Evolutionary conservation across 2,113 vertebrate species (phyloP), one percentile per base, ranked within the genome.

Genomic region (Tachuris rubrigastra): DNA sequence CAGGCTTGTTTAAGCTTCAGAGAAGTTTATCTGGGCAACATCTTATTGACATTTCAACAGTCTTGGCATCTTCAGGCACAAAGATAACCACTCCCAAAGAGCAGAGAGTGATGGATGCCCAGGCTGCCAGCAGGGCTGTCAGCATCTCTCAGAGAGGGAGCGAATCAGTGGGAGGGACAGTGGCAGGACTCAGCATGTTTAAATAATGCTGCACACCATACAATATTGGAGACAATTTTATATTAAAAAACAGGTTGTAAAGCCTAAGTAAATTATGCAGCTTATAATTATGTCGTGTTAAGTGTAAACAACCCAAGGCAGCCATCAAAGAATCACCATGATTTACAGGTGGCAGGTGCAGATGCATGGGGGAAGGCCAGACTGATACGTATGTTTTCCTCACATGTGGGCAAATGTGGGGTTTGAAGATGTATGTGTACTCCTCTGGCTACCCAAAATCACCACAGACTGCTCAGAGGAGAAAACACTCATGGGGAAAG

Each of bases 151-250:
- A 55, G 53, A 78, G 21, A 47, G 58, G 62, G 77, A 76, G 76
- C 13, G 1, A 1, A 42, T 25, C 46, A 81, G 74, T 1, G 4
- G 41, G 58, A 93, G 28, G 19, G 69, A 72, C 0, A 0, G 8
- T 10, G 31, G 42, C 80, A 95, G 33, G 86, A 79, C 9, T 44
- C 39, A 23, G 55, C 59, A 17, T 39, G 69, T 42, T 74, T 50
- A 87, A 72, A 89, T 7, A 12, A 53, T 63, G 33, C 35, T 77
- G 55, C 27, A 75, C 10, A 6, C 35, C 47, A n/a, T n/a, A 86
- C 27, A 62, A 16, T 66, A 83, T 39, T 55, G 58, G 14, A 69
- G 42, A 93, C n/a, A 30, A 49, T 63, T 92, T 93, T 24, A 73
- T 39, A 47, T 39, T 66, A 73, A 88, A 91, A 89, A 93, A 15